Conservation (phyloP, 1,140 invertebrate genomes). For the Drosophila yakuba region DNA sequence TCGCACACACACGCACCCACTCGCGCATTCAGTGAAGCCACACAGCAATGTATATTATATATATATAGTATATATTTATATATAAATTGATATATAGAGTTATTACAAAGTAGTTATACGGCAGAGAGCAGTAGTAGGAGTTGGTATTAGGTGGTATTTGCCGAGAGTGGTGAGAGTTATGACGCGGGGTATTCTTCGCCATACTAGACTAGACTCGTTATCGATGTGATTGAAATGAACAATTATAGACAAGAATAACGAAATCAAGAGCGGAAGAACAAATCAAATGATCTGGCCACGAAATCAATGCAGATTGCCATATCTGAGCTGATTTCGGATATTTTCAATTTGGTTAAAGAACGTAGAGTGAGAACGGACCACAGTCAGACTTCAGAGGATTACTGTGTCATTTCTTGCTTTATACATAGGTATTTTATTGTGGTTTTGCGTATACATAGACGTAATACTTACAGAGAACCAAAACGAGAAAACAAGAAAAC, state of each 20-base stretch:
- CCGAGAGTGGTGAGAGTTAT: constrained; percentile 64
- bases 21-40: constrained; percentile 21
- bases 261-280: constrained; percentile 18
- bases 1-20: constrained; percentile 10
- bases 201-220: neutral
- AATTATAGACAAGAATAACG: constrained; percentile 22
- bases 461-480: constrained; percentile 25
- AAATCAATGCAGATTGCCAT: neutral
- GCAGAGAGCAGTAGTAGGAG: constrained; percentile 41
- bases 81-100: constrained; percentile 3
- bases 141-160: constrained; percentile 43
- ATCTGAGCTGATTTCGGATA: constrained; percentile 14
- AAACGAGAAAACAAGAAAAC: neutral
- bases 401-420: neutral
- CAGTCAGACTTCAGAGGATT: neutral
- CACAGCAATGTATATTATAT: constrained; percentile 16
- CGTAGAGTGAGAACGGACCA: constrained; percentile 2
- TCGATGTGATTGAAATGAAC: constrained; percentile 20
- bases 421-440: neutral
- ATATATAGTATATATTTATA: constrained; percentile 3
- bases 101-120: constrained; percentile 33
- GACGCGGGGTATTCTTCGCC: constrained; percentile 9
- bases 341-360: neutral
- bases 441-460: constrained; percentile 10
- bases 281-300: constrained; percentile 6